These are phyloP conservation scores for Helicorthomorpha holstii DNA, from an alignment of 1,140 invertebrate species.

Conservation along the genomic window DNA sequence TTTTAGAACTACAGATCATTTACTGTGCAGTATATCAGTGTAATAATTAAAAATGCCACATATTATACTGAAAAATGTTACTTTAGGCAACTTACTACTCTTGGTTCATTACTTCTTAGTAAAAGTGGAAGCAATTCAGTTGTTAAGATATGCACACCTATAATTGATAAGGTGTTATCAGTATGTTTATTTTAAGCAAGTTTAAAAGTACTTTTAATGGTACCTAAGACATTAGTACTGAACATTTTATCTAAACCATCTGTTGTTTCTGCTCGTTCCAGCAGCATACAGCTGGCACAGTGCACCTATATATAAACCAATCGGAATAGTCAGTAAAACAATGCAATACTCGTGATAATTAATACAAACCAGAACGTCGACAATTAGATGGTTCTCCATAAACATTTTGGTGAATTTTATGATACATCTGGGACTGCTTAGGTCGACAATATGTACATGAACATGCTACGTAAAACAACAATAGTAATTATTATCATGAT, in stretches of 20 bases:
- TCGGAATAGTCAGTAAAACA: too few species aligned
- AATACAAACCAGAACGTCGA: neutral
- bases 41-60: too few species aligned
- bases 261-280: constrained; percentile 21
- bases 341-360: too few species aligned
- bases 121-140: constrained; percentile 24
- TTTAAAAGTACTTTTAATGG: neutral
- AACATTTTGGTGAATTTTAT: constrained; percentile 19
- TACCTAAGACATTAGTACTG: constrained; percentile 31
- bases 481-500: neutral
- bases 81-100: constrained; percentile 20
- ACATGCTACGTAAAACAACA: constrained; percentile 21
- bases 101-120: constrained; percentile 17
- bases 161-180: too few species aligned
- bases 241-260: constrained; percentile 33
- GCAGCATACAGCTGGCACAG: constrained; percentile 14
- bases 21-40: too few species aligned
- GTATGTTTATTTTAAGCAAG: neutral
- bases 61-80: too few species aligned
- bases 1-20: too few species aligned
- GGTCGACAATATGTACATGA: constrained; percentile 28
- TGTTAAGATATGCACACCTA: constrained; percentile 26
- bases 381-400: neutral
- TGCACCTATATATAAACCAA: neutral
- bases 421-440: constrained; percentile 27